Percentiles rank a stretch among this genome's conserved stretches.
These are phyloP conservation scores for Nyctibius bracteatus DNA, from an alignment of 2,113 vertebrate species.

Conservation along the genomic window DNA sequence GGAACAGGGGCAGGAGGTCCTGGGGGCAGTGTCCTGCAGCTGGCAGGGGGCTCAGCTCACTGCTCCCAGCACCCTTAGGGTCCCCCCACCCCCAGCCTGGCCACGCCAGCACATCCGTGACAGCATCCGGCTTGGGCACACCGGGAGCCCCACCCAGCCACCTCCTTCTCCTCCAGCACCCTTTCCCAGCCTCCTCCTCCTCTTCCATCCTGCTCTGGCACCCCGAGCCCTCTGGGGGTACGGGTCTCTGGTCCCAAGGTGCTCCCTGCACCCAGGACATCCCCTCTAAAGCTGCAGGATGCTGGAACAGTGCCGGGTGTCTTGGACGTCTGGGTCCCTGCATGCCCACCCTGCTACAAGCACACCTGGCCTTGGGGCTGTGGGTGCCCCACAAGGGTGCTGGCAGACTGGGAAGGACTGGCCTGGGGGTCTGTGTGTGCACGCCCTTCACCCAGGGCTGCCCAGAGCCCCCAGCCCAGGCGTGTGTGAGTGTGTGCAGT, in stretches of 20 bases:
- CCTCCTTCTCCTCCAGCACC: not conserved
- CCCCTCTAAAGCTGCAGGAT: not conserved
- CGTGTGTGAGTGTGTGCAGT: accelerated
- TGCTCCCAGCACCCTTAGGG: not conserved
- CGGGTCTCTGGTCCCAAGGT: accelerated
- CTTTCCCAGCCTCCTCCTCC: not conserved
- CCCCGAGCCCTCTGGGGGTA: not conserved
- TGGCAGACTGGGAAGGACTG: not conserved
- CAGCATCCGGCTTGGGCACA: conserved; percentile 62
- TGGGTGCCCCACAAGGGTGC: not conserved
- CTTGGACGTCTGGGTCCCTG: accelerated
- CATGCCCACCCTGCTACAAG: not conserved
- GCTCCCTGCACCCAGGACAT: not conserved
- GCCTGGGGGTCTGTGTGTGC: too few species aligned
- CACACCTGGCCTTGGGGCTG: not conserved
- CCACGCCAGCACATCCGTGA: conserved; percentile 65
- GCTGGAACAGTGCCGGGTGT: not conserved
- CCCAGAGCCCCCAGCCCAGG: not conserved
- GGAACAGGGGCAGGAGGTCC: not conserved
- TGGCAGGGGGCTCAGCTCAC: not conserved
- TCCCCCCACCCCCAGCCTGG: not conserved
- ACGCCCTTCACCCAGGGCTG: not conserved
- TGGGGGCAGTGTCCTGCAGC: not conserved
- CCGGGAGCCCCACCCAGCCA: not conserved
- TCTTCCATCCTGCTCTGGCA: not conserved